phyloP scores from a whole-genome alignment of 1,140 invertebrate genomes.

The Liolophura sinensis region DNA sequence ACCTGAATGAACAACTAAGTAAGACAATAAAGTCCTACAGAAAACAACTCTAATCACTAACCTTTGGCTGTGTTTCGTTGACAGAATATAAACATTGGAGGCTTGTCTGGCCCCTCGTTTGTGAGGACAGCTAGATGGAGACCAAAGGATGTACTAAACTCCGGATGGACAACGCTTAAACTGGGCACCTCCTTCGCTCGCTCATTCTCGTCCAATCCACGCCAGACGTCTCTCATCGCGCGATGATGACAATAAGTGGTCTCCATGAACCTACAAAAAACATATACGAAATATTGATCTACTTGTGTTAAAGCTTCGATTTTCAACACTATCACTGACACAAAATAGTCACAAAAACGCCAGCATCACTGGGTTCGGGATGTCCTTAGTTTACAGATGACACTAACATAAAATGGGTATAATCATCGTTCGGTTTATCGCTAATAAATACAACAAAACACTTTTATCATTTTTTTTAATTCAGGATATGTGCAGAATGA shows the following conservation, averaged over 20 bases:
- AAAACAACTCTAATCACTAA: neutral
- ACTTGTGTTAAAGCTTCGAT: no score
- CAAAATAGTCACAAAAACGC: no score
- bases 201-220: conserved; percentile 7
- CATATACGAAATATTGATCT: neutral
- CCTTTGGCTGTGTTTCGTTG: conserved; percentile 7
- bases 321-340: no score
- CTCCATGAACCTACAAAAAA: conserved; percentile 6
- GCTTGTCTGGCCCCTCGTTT: conserved; percentile 21
- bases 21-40: no score
- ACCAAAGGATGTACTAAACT: conserved; percentile 28
- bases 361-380: no score
- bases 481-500: no score
- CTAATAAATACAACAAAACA: no score
- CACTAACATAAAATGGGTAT: no score
- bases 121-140: conserved; percentile 29
- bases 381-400: no score
- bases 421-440: no score
- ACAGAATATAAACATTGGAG: conserved; percentile 23
- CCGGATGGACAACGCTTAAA: conserved; percentile 20
- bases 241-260: conserved; percentile 25
- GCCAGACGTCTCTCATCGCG: conserved; percentile 30
- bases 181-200: conserved; percentile 12
- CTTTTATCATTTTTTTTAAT: no score
- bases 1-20: no score